These are phyloP conservation scores for Mirza zaza DNA, from an alignment of 2,113 vertebrate species.

Conservation along the genomic window DNA sequence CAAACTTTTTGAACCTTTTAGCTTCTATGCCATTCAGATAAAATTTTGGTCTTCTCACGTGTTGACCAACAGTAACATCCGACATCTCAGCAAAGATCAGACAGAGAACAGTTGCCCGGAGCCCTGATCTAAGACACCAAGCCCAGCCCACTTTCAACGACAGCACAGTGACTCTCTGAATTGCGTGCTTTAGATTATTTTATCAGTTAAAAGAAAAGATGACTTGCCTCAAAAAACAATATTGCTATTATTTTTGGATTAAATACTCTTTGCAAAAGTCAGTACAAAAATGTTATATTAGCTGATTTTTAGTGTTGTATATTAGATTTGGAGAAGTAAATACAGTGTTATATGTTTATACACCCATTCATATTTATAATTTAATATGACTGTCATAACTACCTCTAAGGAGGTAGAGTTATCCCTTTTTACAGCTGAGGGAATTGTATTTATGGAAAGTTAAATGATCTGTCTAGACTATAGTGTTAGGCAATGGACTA, in stretches of 20 bases:
- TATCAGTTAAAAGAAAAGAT: neutral
- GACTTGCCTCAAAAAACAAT: neutral
- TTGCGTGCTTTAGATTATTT: neutral
- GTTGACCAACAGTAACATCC: fast-evolving
- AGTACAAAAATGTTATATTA: neutral
- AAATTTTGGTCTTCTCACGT: neutral
- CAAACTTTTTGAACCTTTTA: neutral
- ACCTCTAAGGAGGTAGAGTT: neutral
- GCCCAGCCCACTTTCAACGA: neutral
- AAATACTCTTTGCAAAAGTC: neutral
- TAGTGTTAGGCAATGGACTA: neutral
- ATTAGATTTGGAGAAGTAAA: neutral
- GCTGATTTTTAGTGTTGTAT: neutral
- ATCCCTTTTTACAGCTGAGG: neutral
- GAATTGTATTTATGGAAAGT: neutral
- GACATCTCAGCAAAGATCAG: neutral
- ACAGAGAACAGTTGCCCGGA: neutral
- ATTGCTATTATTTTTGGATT: neutral
- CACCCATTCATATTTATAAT: neutral
- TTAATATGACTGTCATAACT: neutral
- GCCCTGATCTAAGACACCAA: too few relatives aligned
- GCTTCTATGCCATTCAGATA: neutral
- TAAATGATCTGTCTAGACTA: neutral
- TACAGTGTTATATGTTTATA: neutral
- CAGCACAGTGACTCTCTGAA: neutral